Conservation (phyloP, 1,140 invertebrate genomes). For the Pogonus chalceus region DNA sequence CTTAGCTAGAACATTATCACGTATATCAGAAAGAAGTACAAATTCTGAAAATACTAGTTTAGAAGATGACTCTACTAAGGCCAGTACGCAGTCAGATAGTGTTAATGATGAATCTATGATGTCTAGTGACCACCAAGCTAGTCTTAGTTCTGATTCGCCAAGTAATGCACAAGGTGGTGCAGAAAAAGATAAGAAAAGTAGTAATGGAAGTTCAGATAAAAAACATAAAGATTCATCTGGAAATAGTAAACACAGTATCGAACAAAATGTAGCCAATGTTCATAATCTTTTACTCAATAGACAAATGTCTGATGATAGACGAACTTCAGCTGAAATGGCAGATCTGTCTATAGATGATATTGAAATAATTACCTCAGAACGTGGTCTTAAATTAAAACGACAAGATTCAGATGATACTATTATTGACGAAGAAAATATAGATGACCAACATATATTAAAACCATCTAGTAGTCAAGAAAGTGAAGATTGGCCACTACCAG, state of each 20-base stretch:
- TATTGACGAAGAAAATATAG: slow-evolving; percentile 29
- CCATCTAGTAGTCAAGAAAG: slow-evolving; percentile 52
- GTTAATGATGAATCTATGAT: slow-evolving; percentile 71
- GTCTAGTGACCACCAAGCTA: slow-evolving; percentile 75
- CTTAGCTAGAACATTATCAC: slow-evolving; percentile 65
- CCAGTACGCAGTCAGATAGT: slow-evolving; percentile 63
- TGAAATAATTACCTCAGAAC: slow-evolving; percentile 34
- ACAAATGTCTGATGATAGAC: slow-evolving; percentile 61
- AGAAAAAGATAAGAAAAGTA: slow-evolving; percentile 28
- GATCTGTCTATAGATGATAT: slow-evolving; percentile 66
- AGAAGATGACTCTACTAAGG: slow-evolving; percentile 76
- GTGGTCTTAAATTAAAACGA: slow-evolving; percentile 27
- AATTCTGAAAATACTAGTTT: slow-evolving; percentile 73
- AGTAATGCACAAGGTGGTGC: slow-evolving; percentile 53
- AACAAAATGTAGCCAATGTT: slow-evolving; percentile 23
- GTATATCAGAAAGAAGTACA: slow-evolving; percentile 78
- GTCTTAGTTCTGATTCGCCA: slow-evolving; percentile 69
- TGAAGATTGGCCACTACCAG: slow-evolving; percentile 58
- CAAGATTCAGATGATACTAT: slow-evolving; percentile 36
- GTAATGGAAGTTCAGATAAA: slow-evolving; percentile 21
- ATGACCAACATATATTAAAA: slow-evolving; percentile 21
- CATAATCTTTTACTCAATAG: slow-evolving; percentile 28
- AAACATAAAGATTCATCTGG: slow-evolving; percentile 21
- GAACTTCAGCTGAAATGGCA: slow-evolving; percentile 70
- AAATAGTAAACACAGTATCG: slow-evolving; percentile 22